Conservation (phyloP, 2,797 vertebrate genomes). For the Etheostoma nigrum region DNA sequence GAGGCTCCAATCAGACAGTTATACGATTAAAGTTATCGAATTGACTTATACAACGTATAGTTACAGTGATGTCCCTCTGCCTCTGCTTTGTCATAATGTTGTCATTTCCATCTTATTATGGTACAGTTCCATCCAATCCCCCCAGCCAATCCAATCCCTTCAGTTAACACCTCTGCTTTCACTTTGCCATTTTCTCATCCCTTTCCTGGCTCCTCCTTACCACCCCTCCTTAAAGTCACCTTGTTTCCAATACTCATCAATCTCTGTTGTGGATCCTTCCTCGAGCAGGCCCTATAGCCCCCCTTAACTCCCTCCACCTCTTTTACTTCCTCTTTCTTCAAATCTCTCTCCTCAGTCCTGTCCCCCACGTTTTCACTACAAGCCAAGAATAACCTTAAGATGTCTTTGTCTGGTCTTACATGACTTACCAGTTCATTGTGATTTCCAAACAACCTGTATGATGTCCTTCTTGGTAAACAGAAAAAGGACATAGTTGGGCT, state of each 20-base stretch:
- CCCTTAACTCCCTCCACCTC: conserved; percentile 16
- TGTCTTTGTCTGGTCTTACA: background rate
- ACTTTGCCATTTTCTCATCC: conserved; percentile 43
- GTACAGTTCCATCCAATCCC: conserved; percentile 7
- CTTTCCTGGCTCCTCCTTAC: conserved; percentile 41
- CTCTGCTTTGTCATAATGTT: conserved; percentile 21
- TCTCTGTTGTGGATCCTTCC: conserved; percentile 75
- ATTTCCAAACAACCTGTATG: background rate
- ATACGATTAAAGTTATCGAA: background rate
- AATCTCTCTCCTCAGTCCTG: conserved; percentile 3
- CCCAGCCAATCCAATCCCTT: conserved; percentile 13
- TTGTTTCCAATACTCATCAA: conserved; percentile 79
- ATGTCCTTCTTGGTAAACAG: background rate
- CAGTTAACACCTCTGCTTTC: conserved; percentile 37
- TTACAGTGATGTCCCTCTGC: background rate
- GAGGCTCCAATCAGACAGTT: background rate
- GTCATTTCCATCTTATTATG: conserved; percentile 22
- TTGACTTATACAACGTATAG: background rate
- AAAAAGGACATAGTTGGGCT: background rate
- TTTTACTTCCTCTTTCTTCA: conserved; percentile 28
- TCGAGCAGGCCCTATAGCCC: conserved; percentile 43
- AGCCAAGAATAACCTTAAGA: conserved; percentile 21
- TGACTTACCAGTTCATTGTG: background rate
- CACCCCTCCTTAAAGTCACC: conserved; percentile 79
- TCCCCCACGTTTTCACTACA: background rate